These are phyloP conservation scores for Uria aalge DNA, from an alignment of 2,113 vertebrate genomes.

Conservation along the genomic window DNA sequence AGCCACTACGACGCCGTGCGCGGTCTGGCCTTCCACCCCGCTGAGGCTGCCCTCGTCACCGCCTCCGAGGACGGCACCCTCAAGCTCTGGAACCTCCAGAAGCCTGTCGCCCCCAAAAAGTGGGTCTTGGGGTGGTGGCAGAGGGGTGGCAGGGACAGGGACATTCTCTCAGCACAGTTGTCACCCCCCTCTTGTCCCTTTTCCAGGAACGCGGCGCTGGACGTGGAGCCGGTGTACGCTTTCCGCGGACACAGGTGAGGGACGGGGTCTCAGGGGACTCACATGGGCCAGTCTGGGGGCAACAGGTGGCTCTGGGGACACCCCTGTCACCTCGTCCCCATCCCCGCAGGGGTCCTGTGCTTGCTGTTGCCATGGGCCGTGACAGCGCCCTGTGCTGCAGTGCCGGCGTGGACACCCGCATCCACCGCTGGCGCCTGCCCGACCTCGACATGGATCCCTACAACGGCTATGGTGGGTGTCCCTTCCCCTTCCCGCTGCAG, in stretches of 20 bases:
- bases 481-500: no score
- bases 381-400: constrained; percentile 85
- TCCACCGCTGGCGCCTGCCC: constrained; percentile 88
- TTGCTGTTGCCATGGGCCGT: constrained; percentile 82
- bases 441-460: constrained; percentile 90
- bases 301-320: not conserved
- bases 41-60: constrained; percentile 83
- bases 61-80: constrained; percentile 90
- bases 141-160: not conserved
- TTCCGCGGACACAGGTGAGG: constrained; percentile 88
- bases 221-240: constrained; percentile 90
- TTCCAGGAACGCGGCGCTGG: constrained; percentile 84
- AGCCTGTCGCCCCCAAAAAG: constrained; percentile 89
- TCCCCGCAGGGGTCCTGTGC: constrained; percentile 80
- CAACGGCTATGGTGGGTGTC: constrained; percentile 85
- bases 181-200: not conserved
- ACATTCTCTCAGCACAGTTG: fast-evolving
- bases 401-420: constrained; percentile 79
- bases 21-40: constrained; percentile 87
- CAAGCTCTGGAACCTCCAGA: constrained; percentile 94
- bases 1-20: constrained; percentile 92
- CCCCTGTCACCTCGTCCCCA: not conserved
- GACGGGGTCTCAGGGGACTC: not conserved
- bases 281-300: not conserved
- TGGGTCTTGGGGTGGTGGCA: constrained; percentile 29